Evolutionary conservation across 1,140 invertebrate species (phyloP), one percentile per base, ranked within the genome.

Genomic region (Hylaeus anthracinus): DNA sequence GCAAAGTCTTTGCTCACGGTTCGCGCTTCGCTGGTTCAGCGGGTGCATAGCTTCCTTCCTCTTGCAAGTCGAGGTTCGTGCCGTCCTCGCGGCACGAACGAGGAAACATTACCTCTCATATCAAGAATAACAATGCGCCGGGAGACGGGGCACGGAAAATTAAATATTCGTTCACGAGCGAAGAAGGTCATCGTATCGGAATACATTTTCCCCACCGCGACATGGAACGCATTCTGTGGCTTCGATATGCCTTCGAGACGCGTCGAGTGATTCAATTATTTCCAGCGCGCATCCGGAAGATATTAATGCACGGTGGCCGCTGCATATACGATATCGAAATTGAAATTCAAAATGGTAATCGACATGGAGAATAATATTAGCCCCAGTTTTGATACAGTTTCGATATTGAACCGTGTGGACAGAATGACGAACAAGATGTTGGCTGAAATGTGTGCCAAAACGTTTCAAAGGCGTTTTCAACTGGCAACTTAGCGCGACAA

Each of bases 41-140:
- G 8, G 9, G n/a, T 2, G n/a, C 65, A 26, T 53, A 26, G 65
- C 45, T 67, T 67, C 65, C 70, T 72, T 79, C 77, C 77, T 72
- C 70, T 14, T 37, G 58, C 14, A 6, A 12, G 14, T 14, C 60
- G 37, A 26, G 72, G 9, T 55, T 55, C 72, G 61, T 74, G 61
- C 48, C 43, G 58, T 72, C 51, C 60, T 1, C 61, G 70, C 53
- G 61, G 77, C 77, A 79, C 77, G 77, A 79, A 79, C 77, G 51
- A 79, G 77, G 77, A 79, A 79, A 79, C 77, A 56, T 72, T 79
- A 51, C 8, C 70, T 79, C 51, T 65, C 71, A 26, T 73, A 79
- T 51, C 60, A 73, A 45, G 77, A 79, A 79, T 79, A 79, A 79
- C 77, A 79, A 79, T 79, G 77, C 60, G 70, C 39, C 60, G n/a